phyloP scores from a whole-genome alignment of 2,888 invertebrate species.

The Harmothoe impar region DNA sequence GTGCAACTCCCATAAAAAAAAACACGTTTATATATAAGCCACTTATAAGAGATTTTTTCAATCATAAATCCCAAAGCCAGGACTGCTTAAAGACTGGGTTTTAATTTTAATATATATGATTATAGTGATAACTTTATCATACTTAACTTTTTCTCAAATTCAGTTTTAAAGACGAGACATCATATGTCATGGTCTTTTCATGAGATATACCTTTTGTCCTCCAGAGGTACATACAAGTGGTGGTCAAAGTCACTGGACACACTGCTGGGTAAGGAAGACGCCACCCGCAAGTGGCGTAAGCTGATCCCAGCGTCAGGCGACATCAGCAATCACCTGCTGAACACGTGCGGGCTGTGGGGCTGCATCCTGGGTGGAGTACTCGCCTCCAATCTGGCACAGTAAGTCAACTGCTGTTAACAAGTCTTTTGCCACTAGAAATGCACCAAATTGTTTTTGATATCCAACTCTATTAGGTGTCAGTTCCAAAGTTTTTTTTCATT shows the following conservation, averaged over 20 bases:
- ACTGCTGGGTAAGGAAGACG: slow-evolving; percentile 78
- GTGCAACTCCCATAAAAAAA: not conserved
- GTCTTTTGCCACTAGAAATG: not conserved
- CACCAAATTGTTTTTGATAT: no score
- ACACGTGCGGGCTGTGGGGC: slow-evolving; percentile 83
- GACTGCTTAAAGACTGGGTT: no score
- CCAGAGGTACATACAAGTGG: slow-evolving; percentile 80
- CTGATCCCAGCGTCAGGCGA: slow-evolving; percentile 72
- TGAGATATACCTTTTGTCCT: not conserved
- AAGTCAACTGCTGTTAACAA: slow-evolving; percentile 67
- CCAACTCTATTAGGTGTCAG: no score
- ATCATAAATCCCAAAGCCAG: no score
- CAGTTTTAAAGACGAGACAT: no score
- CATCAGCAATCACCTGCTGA: slow-evolving; percentile 76
- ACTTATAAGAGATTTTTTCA: no score
- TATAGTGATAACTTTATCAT: no score
- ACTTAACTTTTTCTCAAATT: no score
- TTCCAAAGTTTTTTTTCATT: not conserved
- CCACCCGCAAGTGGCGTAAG: slow-evolving; percentile 77
- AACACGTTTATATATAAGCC: no score
- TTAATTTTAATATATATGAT: no score
- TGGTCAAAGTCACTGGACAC: slow-evolving; percentile 81
- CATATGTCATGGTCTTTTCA: no score
- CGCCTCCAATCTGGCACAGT: slow-evolving; percentile 83
- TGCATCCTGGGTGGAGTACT: slow-evolving; percentile 81